Conservation (phyloP, 2,888 invertebrate genomes). For the Leptodirus hochenwartii region DNA sequence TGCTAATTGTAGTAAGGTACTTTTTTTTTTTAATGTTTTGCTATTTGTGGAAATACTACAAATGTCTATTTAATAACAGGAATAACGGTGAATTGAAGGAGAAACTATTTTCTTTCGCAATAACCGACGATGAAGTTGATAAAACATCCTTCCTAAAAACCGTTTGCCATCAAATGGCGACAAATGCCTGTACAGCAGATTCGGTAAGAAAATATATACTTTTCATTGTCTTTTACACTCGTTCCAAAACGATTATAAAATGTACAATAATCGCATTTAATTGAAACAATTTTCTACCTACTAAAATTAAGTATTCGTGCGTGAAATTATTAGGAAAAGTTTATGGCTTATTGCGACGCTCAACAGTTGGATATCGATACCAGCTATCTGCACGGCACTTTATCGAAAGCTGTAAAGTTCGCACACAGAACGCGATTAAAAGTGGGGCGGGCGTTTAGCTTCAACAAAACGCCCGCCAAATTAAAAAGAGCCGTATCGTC, state of each 20-base stretch:
- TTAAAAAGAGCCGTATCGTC: constrained; percentile 87
- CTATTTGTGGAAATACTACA: too few species aligned
- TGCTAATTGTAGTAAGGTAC: too few species aligned
- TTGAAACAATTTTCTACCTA: constrained; percentile 6
- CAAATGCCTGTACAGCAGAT: constrained; percentile 82
- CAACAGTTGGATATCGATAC: constrained; percentile 77
- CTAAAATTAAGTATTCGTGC: constrained; percentile 3
- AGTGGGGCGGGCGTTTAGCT: constrained; percentile 87
- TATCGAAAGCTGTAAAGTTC: constrained; percentile 82
- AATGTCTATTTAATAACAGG: too few species aligned
- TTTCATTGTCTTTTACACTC: constrained; percentile 1
- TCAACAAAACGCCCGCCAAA: constrained; percentile 88
- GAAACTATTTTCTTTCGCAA: constrained; percentile 71
- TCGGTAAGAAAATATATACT: constrained; percentile 43
- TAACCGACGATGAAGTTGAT: constrained; percentile 65
- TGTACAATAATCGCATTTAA: constrained; percentile 4
- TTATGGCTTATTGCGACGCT: constrained; percentile 58
- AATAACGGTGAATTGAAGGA: constrained; percentile 76
- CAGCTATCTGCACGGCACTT: constrained; percentile 67
- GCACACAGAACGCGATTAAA: constrained; percentile 68
- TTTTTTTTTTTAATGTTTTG: too few species aligned
- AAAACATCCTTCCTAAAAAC: constrained; percentile 66
- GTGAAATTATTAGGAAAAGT: constrained; percentile 66
- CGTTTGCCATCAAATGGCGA: constrained; percentile 80
- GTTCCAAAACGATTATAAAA: constrained; percentile 1